Evolutionary conservation across 2,888 invertebrate genomes (phyloP).

Genomic region (Pharmacophagus antenor): DNA sequence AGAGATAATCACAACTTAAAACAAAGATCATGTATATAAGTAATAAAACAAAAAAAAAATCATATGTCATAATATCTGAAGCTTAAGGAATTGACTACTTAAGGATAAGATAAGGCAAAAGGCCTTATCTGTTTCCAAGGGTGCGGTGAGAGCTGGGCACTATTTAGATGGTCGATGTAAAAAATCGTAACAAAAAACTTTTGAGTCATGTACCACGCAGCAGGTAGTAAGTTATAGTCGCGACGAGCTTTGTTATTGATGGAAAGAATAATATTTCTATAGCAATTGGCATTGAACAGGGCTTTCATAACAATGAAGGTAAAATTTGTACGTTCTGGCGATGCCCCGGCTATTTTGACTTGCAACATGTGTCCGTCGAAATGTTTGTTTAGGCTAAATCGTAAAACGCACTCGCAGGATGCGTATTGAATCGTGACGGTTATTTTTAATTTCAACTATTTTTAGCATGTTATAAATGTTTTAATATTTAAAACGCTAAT

Average conservation of each 20-base stretch:
- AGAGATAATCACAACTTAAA: neutral
- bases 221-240: constrained; percentile 55
- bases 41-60: constrained; percentile 24
- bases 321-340: constrained; percentile 43
- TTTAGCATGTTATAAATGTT: constrained; percentile 26
- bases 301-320: constrained; percentile 52
- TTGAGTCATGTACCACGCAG: constrained; percentile 53
- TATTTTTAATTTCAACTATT: constrained; percentile 50
- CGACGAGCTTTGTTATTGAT: constrained; percentile 56
- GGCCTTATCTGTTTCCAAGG: constrained; percentile 59
- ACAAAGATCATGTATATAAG: constrained; percentile 7
- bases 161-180: constrained; percentile 61
- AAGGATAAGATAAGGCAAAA: constrained; percentile 64
- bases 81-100: constrained; percentile 48
- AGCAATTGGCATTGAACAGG: constrained; percentile 57
- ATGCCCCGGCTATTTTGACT: constrained; percentile 53
- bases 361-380: constrained; percentile 65
- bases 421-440: constrained; percentile 76
- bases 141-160: constrained; percentile 42
- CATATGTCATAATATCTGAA: constrained; percentile 28
- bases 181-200: constrained; percentile 55
- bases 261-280: constrained; percentile 51
- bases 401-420: constrained; percentile 73
- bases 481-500: neutral
- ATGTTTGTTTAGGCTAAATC: constrained; percentile 77